phyloP scores from a whole-genome alignment of 2,888 invertebrate genomes.

The Volucella zonaria region DNA sequence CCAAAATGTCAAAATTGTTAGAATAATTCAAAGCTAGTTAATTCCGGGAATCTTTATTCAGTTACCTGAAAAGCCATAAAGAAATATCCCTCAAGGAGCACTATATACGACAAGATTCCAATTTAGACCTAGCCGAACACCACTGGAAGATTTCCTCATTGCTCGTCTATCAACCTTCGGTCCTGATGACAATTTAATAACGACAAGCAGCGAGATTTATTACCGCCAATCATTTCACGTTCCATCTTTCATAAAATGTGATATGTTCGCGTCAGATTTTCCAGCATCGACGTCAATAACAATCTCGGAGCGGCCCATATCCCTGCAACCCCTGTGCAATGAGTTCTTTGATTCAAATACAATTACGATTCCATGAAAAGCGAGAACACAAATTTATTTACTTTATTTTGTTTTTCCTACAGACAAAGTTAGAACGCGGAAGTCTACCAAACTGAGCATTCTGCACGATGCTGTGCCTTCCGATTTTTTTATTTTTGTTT shows the following conservation, averaged over 20 bases:
- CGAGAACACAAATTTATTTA: slow-evolving; percentile 49
- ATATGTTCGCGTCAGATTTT: slow-evolving; percentile 40
- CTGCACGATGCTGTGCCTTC: neutral
- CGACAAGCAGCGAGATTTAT: slow-evolving; percentile 58
- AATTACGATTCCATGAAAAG: slow-evolving; percentile 65
- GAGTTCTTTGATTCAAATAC: slow-evolving; percentile 67
- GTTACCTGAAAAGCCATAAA: too few relatives aligned
- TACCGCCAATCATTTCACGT: slow-evolving; percentile 60
- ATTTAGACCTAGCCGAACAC: too few relatives aligned
- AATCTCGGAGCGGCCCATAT: slow-evolving; percentile 26
- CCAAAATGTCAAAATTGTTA: too few relatives aligned
- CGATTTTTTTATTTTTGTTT: neutral
- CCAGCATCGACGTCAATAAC: slow-evolving; percentile 53
- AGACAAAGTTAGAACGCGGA: slow-evolving; percentile 8
- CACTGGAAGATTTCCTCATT: too few relatives aligned
- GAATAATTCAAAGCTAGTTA: too few relatives aligned
- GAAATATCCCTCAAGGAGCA: too few relatives aligned
- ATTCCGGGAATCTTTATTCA: too few relatives aligned
- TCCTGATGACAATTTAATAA: slow-evolving; percentile 53
- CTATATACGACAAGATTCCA: too few relatives aligned
- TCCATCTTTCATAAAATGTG: slow-evolving; percentile 28
- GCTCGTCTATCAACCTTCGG: neutral
- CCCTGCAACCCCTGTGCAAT: slow-evolving; percentile 21
- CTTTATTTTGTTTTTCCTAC: neutral
- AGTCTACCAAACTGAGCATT: slow-evolving; percentile 27